Percentiles rank a stretch among this genome's conserved stretches.
Conservation (phyloP, 2,888 invertebrate genomes). For the Strigamia maritima region DNA sequence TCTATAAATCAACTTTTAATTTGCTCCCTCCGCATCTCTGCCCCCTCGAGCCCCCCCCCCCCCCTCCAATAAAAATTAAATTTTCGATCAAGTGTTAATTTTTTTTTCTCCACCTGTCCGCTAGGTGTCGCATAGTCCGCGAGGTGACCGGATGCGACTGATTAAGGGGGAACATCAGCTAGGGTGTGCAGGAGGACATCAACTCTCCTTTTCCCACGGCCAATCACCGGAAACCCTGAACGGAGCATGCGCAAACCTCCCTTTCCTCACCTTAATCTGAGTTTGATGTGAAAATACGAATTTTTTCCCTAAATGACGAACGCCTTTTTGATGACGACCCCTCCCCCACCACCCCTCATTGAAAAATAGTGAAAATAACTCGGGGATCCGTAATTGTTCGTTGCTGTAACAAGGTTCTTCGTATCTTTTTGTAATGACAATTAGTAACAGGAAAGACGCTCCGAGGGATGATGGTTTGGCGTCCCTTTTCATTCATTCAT, state of each 20-base stretch:
- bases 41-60: background rate
- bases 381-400: background rate
- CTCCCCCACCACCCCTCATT: too few species aligned
- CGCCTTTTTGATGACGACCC: background rate
- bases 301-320: slow-evolving; percentile 26
- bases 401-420: background rate
- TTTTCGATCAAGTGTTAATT: background rate
- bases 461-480: slow-evolving; percentile 25
- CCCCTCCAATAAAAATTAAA: background rate
- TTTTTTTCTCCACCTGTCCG: background rate
- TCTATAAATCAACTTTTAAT: background rate
- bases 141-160: slow-evolving; percentile 32
- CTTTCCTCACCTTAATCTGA: slow-evolving; percentile 30
- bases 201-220: slow-evolving; percentile 34
- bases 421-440: slow-evolving; percentile 1
- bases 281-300: slow-evolving; percentile 23
- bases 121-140: background rate
- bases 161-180: slow-evolving; percentile 28
- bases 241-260: slow-evolving; percentile 24
- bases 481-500: slow-evolving; percentile 31
- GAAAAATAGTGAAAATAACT: background rate
- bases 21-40: background rate
- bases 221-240: slow-evolving; percentile 9
- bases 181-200: slow-evolving; percentile 32
- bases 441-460: slow-evolving; percentile 29